Evolutionary conservation across 2,888 invertebrate genomes (phyloP).

Genomic region (Chrysolina oricalcia): DNA sequence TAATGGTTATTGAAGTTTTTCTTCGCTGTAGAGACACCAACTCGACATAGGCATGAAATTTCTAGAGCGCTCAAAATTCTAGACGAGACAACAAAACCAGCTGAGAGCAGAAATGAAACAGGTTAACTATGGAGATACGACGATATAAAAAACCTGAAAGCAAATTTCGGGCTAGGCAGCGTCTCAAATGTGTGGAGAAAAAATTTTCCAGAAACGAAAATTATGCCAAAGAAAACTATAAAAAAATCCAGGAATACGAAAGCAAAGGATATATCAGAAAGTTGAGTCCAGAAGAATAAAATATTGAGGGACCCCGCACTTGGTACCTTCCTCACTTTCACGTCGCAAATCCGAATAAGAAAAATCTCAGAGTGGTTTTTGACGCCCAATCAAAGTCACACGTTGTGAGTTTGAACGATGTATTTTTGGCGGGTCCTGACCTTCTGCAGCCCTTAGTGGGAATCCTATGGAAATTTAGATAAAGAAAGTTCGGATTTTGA

Average conservation of each 20-base stretch:
- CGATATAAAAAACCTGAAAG: no score
- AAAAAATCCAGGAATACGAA: not conserved
- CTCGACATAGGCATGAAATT: no score
- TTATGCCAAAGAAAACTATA: not conserved
- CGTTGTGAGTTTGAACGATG: not conserved
- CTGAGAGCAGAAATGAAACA: no score
- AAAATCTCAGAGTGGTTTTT: not conserved
- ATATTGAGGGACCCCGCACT: not conserved
- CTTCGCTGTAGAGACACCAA: no score
- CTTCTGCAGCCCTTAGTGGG: slow-evolving; percentile 2
- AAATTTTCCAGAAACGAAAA: no score
- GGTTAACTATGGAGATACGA: no score
- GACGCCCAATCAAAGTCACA: not conserved
- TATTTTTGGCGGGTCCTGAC: slow-evolving; percentile 1
- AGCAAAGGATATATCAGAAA: slow-evolving; percentile 19
- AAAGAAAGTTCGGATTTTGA: not conserved
- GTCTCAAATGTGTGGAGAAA: not conserved
- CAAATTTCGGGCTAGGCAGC: not conserved
- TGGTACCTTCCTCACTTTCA: slow-evolving; percentile 28
- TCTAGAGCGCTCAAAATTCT: no score
- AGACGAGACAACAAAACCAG: no score
- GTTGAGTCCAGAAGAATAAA: not conserved
- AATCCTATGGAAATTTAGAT: slow-evolving; percentile 9
- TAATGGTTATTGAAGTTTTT: no score
- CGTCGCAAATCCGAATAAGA: slow-evolving; percentile 10